Conservation (phyloP, 2,888 invertebrate species). For the Oasisia sp. region DNA sequence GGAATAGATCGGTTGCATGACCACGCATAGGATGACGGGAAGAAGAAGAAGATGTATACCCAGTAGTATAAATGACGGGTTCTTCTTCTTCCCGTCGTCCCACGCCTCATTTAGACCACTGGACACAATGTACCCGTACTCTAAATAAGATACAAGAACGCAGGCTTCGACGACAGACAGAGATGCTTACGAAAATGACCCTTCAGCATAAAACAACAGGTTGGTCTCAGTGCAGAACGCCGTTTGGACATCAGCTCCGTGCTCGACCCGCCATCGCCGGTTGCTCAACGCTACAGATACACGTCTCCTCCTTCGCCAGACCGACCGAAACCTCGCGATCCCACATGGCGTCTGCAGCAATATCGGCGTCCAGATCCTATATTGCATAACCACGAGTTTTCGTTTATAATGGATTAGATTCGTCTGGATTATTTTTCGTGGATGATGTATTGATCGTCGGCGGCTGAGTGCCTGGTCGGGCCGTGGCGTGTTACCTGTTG, state of each 20-base stretch:
- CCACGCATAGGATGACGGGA: no score
- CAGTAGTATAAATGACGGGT: no score
- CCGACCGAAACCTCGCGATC: background rate
- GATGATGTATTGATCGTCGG: background rate
- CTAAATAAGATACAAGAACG: no score
- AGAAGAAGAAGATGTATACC: no score
- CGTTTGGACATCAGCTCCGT: background rate
- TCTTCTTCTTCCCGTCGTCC: no score
- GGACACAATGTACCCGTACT: no score
- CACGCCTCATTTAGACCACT: no score
- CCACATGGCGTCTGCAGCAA: background rate
- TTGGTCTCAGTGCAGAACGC: background rate
- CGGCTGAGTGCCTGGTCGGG: background rate
- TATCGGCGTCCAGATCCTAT: background rate
- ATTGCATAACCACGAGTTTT: background rate
- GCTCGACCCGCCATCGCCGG: background rate
- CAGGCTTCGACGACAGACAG: no score
- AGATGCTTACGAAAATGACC: no score
- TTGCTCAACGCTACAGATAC: background rate
- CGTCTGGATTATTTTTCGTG: background rate
- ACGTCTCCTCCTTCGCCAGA: background rate
- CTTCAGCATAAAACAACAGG: no score
- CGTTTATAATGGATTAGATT: constrained; percentile 17
- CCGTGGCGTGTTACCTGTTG: background rate
- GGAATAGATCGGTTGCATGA: no score